A percentile compares a stretch with the other conserved stretches of the same genome.
Conservation (phyloP, 2,888 invertebrate genomes). For the Anthoptus insignis region DNA sequence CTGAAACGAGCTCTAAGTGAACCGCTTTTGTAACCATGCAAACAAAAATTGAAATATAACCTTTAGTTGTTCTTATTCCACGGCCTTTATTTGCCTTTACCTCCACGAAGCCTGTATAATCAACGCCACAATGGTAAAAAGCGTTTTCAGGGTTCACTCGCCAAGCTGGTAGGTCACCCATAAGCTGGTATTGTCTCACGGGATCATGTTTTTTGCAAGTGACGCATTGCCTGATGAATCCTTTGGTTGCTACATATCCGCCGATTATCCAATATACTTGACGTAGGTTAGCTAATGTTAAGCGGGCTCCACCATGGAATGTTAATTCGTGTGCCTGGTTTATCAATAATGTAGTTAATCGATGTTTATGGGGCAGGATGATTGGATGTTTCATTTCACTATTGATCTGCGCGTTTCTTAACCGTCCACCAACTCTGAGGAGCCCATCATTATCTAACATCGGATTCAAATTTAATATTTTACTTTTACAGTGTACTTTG, state of each 20-base stretch:
- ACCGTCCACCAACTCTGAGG: constrained; percentile 35
- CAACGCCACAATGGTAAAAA: neutral
- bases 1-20: neutral
- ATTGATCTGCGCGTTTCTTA: constrained; percentile 22
- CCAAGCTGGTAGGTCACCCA: constrained; percentile 37
- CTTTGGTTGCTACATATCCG: constrained; percentile 37
- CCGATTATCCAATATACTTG: constrained; percentile 45
- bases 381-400: constrained; percentile 23
- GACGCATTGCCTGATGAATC: constrained; percentile 23
- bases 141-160: neutral
- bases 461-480: constrained; percentile 36
- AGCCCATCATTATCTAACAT: constrained; percentile 23
- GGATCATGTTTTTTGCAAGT: constrained; percentile 34
- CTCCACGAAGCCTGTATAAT: neutral
- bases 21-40: neutral
- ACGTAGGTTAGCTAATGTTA: constrained; percentile 38
- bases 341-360: constrained; percentile 40
- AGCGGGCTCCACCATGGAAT: constrained; percentile 44
- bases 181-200: constrained; percentile 31
- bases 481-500: constrained; percentile 19
- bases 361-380: constrained; percentile 37
- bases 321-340: constrained; percentile 43
- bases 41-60: neutral
- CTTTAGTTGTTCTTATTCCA: neutral
- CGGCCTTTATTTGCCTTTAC: neutral